Percentiles rank a stretch among this genome's conserved stretches.
phyloP scores from a whole-genome alignment of 53 echinoderm and acorn worm species.

The Echinarachnius parma region DNA sequence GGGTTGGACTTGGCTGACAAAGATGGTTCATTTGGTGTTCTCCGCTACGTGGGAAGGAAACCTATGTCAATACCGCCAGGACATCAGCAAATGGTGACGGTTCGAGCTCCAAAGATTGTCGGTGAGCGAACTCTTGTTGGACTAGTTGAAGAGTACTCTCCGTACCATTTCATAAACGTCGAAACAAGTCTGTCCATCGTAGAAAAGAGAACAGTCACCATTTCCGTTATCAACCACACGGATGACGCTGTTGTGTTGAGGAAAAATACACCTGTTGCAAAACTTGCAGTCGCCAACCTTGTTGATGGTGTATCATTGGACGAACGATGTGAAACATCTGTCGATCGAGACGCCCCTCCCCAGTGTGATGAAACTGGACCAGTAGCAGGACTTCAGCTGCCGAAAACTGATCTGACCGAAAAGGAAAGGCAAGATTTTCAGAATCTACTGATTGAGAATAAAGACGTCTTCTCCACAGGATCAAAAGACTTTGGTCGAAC shows the following conservation, averaged over 20 bases:
- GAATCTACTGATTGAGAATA: no score
- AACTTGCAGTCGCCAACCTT: no score
- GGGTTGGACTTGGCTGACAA: slow-evolving; percentile 29
- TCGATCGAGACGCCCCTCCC: no score
- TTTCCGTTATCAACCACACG: neutral
- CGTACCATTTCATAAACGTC: neutral
- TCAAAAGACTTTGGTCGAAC: no score
- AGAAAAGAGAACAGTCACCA: neutral
- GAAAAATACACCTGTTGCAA: no score
- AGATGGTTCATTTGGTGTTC: slow-evolving; percentile 24
- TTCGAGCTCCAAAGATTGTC: slow-evolving; percentile 5
- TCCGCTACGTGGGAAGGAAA: slow-evolving; percentile 15
- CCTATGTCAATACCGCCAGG: slow-evolving; percentile 2
- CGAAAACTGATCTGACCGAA: no score
- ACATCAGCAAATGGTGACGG: neutral
- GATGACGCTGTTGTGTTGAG: neutral
- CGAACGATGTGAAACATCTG: no score
- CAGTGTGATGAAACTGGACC: no score
- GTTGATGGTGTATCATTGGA: no score
- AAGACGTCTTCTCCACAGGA: no score
- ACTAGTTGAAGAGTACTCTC: neutral
- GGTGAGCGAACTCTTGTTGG: slow-evolving; percentile 7
- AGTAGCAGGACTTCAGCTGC: no score
- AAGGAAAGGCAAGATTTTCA: no score
- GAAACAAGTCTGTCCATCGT: slow-evolving; percentile 2